Conservation (phyloP, 2,797 vertebrate genomes). For the Lacerta bilineata region DNA sequence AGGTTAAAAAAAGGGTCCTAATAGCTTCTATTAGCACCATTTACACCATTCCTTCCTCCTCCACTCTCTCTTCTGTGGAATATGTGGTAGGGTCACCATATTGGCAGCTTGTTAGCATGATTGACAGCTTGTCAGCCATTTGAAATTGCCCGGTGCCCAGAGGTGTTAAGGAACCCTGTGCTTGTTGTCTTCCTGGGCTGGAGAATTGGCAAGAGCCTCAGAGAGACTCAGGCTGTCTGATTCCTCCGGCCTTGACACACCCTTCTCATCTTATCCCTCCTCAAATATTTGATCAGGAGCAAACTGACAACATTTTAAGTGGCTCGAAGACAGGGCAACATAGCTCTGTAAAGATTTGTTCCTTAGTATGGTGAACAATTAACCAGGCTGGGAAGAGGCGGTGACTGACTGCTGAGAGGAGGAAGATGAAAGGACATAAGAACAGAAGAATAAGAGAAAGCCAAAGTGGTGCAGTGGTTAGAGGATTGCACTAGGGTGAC, state of each 20-base stretch:
- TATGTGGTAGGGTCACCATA: no score
- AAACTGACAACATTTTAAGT: neutral
- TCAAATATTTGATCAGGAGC: constrained; percentile 30
- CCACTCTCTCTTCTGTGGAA: neutral
- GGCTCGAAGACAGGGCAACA: neutral
- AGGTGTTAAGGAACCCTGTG: no score
- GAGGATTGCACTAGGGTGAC: no score
- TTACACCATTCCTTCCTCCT: neutral
- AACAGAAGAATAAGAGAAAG: no score
- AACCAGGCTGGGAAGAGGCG: neutral
- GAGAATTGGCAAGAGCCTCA: neutral
- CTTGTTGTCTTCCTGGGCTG: neutral
- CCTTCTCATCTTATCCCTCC: neutral
- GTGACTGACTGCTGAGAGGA: no score
- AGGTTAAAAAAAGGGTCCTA: no score
- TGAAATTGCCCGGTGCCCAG: no score
- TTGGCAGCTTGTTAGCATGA: neutral
- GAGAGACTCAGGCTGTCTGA: neutral
- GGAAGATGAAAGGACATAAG: no score
- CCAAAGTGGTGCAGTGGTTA: no score
- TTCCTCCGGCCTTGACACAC: neutral
- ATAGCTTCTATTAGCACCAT: no score
- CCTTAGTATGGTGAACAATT: neutral
- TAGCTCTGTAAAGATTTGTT: neutral
- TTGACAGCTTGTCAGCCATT: neutral